Percentiles rank a stretch among this genome's conserved stretches.
Evolutionary conservation across 2,888 invertebrate species (phyloP).

Genomic region (Dasypolia templi): DNA sequence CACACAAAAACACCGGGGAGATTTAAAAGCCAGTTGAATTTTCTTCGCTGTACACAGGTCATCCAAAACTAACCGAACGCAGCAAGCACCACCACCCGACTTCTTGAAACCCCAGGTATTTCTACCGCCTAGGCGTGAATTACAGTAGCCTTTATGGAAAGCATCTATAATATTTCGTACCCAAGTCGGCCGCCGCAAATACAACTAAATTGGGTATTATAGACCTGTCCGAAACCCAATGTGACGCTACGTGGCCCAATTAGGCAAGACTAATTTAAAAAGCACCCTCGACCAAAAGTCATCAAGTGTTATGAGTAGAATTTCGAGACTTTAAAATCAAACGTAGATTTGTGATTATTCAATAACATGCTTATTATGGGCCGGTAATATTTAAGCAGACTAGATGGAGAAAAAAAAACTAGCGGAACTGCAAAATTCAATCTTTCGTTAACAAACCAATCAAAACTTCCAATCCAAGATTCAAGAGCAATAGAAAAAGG

Average conservation of each 20-base stretch:
- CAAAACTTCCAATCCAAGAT: background rate
- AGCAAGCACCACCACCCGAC: background rate
- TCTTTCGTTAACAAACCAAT: conserved; percentile 14
- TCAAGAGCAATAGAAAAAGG: conserved; percentile 16
- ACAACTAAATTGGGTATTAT: background rate
- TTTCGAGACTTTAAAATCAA: no score
- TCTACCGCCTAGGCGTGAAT: background rate
- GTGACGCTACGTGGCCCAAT: background rate
- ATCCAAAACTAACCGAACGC: background rate
- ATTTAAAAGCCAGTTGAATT: background rate
- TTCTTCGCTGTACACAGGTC: background rate
- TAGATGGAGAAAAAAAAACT: background rate
- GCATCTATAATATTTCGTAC: background rate
- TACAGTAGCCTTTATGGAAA: background rate
- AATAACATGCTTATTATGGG: no score
- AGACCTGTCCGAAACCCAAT: background rate
- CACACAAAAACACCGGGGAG: background rate
- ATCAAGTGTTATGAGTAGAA: background rate
- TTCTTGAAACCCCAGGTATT: background rate
- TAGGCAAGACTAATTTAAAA: background rate
- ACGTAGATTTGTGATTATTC: no score
- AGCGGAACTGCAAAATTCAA: background rate
- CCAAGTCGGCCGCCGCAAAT: background rate
- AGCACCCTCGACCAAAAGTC: background rate
- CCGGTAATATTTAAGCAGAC: conserved; percentile 6